phyloP scores from a whole-genome alignment of 2,113 vertebrate genomes.

The Podiceps cristatus region DNA sequence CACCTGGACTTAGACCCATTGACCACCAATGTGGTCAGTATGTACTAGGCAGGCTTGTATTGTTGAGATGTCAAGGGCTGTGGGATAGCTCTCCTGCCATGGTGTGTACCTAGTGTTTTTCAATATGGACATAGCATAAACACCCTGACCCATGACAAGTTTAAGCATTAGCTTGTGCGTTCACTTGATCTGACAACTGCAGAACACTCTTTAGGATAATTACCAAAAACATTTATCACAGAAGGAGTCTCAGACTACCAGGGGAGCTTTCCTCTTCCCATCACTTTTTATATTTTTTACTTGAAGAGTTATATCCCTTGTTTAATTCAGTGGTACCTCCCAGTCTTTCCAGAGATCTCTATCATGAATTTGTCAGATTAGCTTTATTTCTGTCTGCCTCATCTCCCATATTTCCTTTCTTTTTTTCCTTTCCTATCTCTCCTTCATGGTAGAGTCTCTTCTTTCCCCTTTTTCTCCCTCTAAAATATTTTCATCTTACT shows the following conservation, averaged over 20 bases:
- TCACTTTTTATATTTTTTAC: background rate
- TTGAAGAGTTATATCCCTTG: background rate
- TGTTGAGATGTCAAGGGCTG: background rate
- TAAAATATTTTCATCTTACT: background rate
- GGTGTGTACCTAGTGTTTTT: background rate
- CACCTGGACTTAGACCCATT: no score
- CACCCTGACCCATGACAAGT: background rate
- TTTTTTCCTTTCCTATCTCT: background rate
- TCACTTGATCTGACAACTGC: background rate
- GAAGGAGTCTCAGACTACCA: background rate
- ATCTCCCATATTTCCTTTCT: background rate
- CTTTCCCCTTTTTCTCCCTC: background rate
- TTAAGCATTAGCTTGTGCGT: background rate
- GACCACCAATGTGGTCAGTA: no score
- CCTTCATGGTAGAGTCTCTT: background rate
- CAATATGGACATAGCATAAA: background rate
- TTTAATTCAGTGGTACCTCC: background rate
- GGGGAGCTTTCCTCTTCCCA: background rate
- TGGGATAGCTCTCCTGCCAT: background rate
- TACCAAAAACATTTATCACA: background rate
- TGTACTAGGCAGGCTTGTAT: background rate
- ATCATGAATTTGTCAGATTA: background rate
- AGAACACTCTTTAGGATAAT: background rate
- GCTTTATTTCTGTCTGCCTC: background rate
- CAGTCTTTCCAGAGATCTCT: background rate